phyloP scores from a whole-genome alignment of 2,797 vertebrate genomes.

The Poecile montanus region DNA sequence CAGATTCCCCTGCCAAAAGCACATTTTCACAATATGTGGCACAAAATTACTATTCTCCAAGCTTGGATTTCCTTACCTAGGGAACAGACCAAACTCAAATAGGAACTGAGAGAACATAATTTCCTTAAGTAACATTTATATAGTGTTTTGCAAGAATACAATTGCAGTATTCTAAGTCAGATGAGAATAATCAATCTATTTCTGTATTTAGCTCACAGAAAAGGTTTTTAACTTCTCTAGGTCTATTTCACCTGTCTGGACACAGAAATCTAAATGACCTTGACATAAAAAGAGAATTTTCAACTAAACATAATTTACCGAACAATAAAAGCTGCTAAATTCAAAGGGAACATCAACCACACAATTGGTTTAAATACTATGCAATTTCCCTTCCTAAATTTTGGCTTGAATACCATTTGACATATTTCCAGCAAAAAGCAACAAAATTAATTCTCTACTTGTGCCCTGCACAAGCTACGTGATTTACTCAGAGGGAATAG shows the following conservation, averaged over 20 bases:
- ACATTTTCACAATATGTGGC: background rate
- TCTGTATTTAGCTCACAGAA: background rate
- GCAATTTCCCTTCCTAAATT: conserved; percentile 43
- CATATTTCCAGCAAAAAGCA: conserved; percentile 59
- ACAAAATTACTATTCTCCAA: background rate
- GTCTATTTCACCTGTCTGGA: background rate
- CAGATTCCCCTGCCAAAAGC: background rate
- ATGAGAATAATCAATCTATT: background rate
- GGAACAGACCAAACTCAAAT: background rate
- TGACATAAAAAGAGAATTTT: background rate
- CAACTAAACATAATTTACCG: conserved; percentile 31
- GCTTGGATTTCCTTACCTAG: background rate
- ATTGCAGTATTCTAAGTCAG: background rate
- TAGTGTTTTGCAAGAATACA: background rate
- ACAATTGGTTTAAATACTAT: background rate
- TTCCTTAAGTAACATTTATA: background rate
- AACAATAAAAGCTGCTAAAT: conserved; percentile 12
- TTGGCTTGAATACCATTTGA: conserved; percentile 45
- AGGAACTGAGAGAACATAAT: background rate
- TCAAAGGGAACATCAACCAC: background rate
- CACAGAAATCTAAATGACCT: background rate
- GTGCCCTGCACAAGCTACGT: background rate
- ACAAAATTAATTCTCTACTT: conserved; percentile 68
- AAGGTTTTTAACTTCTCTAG: background rate
- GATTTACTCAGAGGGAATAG: conserved; percentile 74